These are phyloP conservation scores for Agrotis ipsilon DNA, from an alignment of 2,888 invertebrate species.

Conservation along the genomic window DNA sequence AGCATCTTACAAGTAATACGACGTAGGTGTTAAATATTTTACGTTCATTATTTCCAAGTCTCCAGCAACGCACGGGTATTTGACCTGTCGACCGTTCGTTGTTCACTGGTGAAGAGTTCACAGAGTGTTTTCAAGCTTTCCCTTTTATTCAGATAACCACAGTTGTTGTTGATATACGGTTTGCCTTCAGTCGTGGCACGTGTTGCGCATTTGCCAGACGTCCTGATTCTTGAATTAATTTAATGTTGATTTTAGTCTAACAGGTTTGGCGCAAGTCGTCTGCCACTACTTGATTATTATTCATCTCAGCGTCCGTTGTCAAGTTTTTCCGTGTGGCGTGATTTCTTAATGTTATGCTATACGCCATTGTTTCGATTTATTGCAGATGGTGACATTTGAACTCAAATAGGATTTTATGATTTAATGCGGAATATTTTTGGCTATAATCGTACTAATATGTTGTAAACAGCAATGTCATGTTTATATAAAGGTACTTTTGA, in stretches of 20 bases:
- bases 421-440: not conserved
- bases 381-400: not conserved
- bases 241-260: conserved; percentile 19
- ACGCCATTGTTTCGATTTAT: conserved; percentile 21
- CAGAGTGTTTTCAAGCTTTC: not conserved
- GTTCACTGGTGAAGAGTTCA: not conserved
- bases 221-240: conserved; percentile 27
- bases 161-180: not conserved
- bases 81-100: not conserved
- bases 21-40: not conserved
- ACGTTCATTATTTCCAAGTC: not conserved
- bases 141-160: not conserved
- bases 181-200: conserved; percentile 7
- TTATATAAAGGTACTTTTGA: not conserved
- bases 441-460: not conserved
- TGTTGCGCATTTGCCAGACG: conserved; percentile 22
- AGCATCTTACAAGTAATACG: conserved; percentile 8
- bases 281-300: conserved; percentile 25
- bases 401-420: not conserved
- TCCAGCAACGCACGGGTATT: not conserved
- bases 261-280: conserved; percentile 9
- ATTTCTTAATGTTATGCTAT: not conserved
- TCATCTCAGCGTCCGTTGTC: conserved; percentile 1
- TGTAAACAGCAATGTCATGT: not conserved
- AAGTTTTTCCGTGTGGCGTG: conserved; percentile 5